These are phyloP conservation scores for Zhuqinia jingwanae DNA, from an alignment of 2,888 invertebrate species.

Conservation along the genomic window DNA sequence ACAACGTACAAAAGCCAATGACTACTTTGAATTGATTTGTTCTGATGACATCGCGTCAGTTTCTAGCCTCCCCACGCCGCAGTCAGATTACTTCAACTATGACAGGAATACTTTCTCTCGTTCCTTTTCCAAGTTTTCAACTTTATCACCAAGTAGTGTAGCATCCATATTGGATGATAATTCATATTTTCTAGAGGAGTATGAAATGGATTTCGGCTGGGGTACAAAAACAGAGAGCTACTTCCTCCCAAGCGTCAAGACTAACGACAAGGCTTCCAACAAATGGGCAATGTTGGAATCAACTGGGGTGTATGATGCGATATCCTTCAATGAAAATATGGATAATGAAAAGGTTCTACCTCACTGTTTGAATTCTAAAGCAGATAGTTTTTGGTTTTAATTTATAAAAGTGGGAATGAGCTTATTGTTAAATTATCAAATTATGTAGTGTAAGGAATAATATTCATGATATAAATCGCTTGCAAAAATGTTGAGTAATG, in stretches of 20 bases:
- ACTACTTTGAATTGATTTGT: slow-evolving; percentile 40
- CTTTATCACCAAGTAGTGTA: slow-evolving; percentile 20
- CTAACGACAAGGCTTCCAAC: neutral
- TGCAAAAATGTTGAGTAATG: neutral
- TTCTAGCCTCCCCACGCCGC: slow-evolving; percentile 42
- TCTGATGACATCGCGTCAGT: slow-evolving; percentile 42
- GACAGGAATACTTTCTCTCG: neutral
- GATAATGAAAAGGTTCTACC: neutral
- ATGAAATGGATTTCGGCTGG: neutral
- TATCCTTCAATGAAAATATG: neutral
- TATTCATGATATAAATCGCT: too few species aligned
- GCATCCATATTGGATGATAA: slow-evolving; percentile 32
- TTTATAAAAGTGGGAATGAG: neutral
- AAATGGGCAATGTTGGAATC: slow-evolving; percentile 24
- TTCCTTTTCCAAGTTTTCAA: slow-evolving; percentile 17
- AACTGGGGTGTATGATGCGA: slow-evolving; percentile 8
- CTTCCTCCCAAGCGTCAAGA: slow-evolving; percentile 42
- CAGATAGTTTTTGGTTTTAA: slow-evolving; percentile 8
- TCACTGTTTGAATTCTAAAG: slow-evolving; percentile 15
- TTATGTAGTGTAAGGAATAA: too few species aligned
- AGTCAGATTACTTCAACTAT: neutral
- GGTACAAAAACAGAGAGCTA: neutral
- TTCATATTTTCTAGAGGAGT: slow-evolving; percentile 40
- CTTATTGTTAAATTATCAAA: too few species aligned
- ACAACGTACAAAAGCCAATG: neutral